phyloP scores from a whole-genome alignment of 1,140 invertebrate genomes.

The Thrips palmi region DNA sequence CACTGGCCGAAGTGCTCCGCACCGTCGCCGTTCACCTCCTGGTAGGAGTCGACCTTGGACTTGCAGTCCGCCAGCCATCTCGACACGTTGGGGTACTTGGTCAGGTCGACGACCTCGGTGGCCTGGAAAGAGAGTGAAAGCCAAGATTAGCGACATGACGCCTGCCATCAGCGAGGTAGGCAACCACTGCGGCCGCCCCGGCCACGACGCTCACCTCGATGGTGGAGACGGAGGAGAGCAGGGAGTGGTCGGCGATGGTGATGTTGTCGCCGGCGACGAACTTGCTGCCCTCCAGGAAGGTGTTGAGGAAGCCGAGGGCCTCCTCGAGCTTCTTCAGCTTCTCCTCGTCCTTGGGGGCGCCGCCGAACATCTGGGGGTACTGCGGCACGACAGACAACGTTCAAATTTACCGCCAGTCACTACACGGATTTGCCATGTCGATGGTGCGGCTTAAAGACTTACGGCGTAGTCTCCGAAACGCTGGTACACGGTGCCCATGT shows the following conservation, averaged over 20 bases:
- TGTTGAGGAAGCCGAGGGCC: conserved; percentile 42
- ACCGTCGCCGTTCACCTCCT: background rate
- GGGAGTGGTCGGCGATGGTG: conserved; percentile 50
- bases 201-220: conserved; percentile 29
- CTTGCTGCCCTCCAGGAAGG: conserved; percentile 39
- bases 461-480: conserved; percentile 43
- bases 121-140: conserved; percentile 4
- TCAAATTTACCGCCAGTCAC: conserved; percentile 6
- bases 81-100: conserved; percentile 21
- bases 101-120: conserved; percentile 17
- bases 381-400: conserved; percentile 20
- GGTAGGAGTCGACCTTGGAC: background rate
- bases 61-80: conserved; percentile 19
- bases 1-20: no score
- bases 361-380: conserved; percentile 50
- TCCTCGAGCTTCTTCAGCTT: conserved; percentile 41
- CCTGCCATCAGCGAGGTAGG: background rate
- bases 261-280: conserved; percentile 45
- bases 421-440: background rate
- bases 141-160: conserved; percentile 2
- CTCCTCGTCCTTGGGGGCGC: conserved; percentile 36
- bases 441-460: conserved; percentile 18
- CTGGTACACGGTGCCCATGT: conserved; percentile 44
- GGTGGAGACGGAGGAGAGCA: conserved; percentile 40
- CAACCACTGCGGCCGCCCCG: background rate